Evolutionary conservation across 2,888 invertebrate species (phyloP).

Genomic region (Junonia oenone): DNA sequence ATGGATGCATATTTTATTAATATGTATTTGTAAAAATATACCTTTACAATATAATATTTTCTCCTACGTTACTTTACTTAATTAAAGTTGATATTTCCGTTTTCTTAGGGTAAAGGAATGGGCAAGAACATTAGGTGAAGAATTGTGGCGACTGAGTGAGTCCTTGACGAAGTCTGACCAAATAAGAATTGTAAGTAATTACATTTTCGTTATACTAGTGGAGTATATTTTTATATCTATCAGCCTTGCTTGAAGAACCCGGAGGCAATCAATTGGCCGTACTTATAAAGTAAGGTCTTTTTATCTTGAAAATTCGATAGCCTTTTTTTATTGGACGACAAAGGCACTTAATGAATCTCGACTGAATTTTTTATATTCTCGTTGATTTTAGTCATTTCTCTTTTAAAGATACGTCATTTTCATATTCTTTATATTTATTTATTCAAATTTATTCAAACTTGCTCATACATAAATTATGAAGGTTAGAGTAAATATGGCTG

Average conservation of each 20-base stretch:
- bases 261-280: background rate
- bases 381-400: no score
- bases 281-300: background rate
- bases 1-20: background rate
- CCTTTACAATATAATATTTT: no score
- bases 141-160: conserved; percentile 88
- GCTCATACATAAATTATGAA: no score
- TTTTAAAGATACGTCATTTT: no score
- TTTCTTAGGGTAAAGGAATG: conserved; percentile 86
- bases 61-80: no score
- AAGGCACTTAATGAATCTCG: background rate
- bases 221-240: background rate
- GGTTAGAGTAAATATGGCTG: no score
- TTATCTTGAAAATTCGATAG: background rate
- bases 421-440: no score
- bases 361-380: no score
- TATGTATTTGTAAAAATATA: no score
- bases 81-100: background rate
- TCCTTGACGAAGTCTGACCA: conserved; percentile 88
- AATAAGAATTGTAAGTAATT: conserved; percentile 84
- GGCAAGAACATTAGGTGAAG: conserved; percentile 88
- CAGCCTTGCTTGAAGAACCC: background rate
- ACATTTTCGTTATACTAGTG: background rate
- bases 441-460: no score
- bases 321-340: background rate